Percentiles rank a stretch among this genome's conserved stretches.
Evolutionary conservation across 2,888 invertebrate species (phyloP).

Genomic region (Petrolisthes manimaculis): DNA sequence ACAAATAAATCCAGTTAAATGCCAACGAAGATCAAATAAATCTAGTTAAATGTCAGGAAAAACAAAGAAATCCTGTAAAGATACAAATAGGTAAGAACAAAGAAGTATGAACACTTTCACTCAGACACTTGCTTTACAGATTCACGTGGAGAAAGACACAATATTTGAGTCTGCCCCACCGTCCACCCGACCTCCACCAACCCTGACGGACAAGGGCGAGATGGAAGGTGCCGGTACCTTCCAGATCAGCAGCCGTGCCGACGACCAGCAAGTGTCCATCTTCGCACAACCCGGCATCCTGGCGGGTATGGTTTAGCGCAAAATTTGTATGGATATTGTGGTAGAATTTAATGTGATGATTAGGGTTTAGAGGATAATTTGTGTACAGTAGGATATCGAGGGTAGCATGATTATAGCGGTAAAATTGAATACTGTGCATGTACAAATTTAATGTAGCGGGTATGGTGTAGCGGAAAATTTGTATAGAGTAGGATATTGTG

Average conservation of each 20-base stretch:
- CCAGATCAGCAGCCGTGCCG: constrained; percentile 44
- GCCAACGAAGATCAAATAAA: too few relatives aligned
- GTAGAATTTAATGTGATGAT: too few relatives aligned
- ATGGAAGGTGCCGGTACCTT: constrained; percentile 55
- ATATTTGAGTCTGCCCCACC: constrained; percentile 28
- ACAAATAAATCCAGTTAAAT: too few relatives aligned
- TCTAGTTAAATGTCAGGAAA: too few relatives aligned
- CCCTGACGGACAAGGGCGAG: constrained; percentile 39
- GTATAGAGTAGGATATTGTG: too few relatives aligned
- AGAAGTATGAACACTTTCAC: neutral
- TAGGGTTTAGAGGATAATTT: neutral
- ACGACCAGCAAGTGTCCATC: constrained; percentile 79
- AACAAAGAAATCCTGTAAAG: too few relatives aligned
- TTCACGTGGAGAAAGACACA: constrained; percentile 15
- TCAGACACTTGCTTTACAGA: neutral
- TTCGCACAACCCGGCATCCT: constrained; percentile 94
- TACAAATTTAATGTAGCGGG: too few relatives aligned
- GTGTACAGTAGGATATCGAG: neutral
- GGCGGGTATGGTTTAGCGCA: constrained; percentile 77
- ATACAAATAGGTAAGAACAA: neutral
- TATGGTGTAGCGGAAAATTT: too few relatives aligned
- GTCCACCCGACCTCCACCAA: constrained; percentile 36
- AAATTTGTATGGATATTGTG: too few relatives aligned
- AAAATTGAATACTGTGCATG: too few relatives aligned
- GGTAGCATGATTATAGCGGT: too few relatives aligned